phyloP scores from a whole-genome alignment of 2,888 invertebrate species.

The Eueremaeus valkanovi region DNA sequence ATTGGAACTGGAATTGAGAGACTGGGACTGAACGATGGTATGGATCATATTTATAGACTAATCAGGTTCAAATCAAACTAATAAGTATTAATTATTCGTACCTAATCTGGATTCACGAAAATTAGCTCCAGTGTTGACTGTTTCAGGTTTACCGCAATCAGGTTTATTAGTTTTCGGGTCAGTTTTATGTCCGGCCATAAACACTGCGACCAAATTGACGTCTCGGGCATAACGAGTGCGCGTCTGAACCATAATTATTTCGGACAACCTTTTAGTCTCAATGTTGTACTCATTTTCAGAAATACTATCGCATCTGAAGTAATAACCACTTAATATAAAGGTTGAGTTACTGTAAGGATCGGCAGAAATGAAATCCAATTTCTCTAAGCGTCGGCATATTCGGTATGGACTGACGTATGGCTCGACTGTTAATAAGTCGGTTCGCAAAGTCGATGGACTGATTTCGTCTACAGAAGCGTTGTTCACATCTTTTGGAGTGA shows the following conservation, averaged over 20 bases:
- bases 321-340: background rate
- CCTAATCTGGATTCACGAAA: constrained; percentile 4
- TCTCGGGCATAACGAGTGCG: background rate
- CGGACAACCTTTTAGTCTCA: background rate
- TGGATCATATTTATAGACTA: too few relatives aligned
- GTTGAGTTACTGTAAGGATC: background rate
- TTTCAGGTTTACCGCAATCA: constrained; percentile 22
- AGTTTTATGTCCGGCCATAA: constrained; percentile 6
- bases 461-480: background rate
- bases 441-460: background rate
- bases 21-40: too few relatives aligned
- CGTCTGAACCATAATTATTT: background rate
- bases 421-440: background rate
- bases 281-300: constrained; percentile 4
- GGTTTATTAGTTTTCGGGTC: background rate
- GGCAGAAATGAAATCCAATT: background rate
- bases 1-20: constrained; percentile 13
- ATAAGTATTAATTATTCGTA: background rate
- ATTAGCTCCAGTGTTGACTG: constrained; percentile 9
- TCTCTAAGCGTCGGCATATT: background rate
- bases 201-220: background rate
- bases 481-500: background rate
- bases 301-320: constrained; percentile 15
- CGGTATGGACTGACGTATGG: constrained; percentile 22
- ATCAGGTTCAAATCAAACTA: too few relatives aligned